A percentile compares a stretch with the other conserved stretches of the same genome.
These are phyloP conservation scores for Ginglymostoma cirratum DNA, from an alignment of 2,113 vertebrate genomes.

Conservation along the genomic window DNA sequence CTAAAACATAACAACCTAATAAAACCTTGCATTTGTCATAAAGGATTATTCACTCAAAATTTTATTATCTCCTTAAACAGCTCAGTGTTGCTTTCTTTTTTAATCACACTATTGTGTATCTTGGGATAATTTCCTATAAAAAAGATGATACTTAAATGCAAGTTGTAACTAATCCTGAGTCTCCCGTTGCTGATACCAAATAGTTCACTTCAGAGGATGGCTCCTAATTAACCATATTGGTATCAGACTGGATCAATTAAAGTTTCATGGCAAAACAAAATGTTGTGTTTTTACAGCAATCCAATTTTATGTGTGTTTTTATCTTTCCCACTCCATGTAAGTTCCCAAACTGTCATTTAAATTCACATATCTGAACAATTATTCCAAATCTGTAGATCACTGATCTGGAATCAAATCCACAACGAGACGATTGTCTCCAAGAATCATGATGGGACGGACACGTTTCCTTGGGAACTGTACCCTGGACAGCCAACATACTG, in stretches of 20 bases:
- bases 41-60: background rate
- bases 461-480: background rate
- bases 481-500: too few relatives aligned
- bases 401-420: too few relatives aligned
- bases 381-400: too few relatives aligned
- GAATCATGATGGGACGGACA: background rate
- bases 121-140: background rate
- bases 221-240: background rate
- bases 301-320: background rate
- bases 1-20: background rate
- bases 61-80: background rate
- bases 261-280: background rate
- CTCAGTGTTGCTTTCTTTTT: background rate
- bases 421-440: background rate
- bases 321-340: background rate
- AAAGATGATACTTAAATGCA: background rate
- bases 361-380: background rate
- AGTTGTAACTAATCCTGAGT: background rate
- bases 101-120: background rate
- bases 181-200: background rate
- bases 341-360: background rate
- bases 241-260: background rate
- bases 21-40: background rate
- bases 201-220: background rate
- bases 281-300: background rate